Evolutionary conservation across 2,797 vertebrate genomes (phyloP), one percentile per base, ranked within the genome.

Genomic region (Syncerus caffer): DNA sequence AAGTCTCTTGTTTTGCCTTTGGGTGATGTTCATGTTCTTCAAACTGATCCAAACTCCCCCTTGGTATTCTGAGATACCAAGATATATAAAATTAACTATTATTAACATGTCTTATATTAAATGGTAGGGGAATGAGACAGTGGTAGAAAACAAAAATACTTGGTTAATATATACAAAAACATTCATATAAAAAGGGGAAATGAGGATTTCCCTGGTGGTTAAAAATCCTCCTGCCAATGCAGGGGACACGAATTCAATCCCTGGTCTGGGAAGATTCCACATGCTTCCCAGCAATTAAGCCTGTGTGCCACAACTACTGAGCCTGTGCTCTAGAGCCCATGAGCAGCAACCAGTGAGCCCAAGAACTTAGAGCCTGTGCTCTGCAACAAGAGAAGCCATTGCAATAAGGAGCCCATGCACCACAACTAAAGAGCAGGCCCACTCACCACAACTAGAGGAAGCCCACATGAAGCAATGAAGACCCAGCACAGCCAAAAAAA

Each of bases 11-110:
- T 90, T 71, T 80, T 90, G 17, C 60, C 34, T 96, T 78, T 93
- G 51, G 17, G 57, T 71, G 58, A 93, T 51, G 23, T 31, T 93
- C 51, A 71, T 67, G 0, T 95, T 95, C 86, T 88, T 93, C 53
- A 93, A 34, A 89, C 38, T 91, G 84, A 91, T 87, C 90, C 91
- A 89, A 1, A 82, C 2, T 94, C 38, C 34, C 51, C 19, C 53
- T 45, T 67, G 38, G 47, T 85, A 82, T n/a, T n/a, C 60, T 71
- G 0, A 79, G 90, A 80, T 67, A 93, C 1, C 34, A 38, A 7
- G 23, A 92, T 27, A 91, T n/a, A 88, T 25, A 93, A 93, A 86
- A 38, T 89, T 85, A 84, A 92, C 51, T 85, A 79, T 79, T 93
- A 88, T 88, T 64, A 88, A 71, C 31, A 87, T n/a, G n/a, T 57